Conservation (phyloP, 2,888 invertebrate genomes). For the Drosophila longiperda region DNA sequence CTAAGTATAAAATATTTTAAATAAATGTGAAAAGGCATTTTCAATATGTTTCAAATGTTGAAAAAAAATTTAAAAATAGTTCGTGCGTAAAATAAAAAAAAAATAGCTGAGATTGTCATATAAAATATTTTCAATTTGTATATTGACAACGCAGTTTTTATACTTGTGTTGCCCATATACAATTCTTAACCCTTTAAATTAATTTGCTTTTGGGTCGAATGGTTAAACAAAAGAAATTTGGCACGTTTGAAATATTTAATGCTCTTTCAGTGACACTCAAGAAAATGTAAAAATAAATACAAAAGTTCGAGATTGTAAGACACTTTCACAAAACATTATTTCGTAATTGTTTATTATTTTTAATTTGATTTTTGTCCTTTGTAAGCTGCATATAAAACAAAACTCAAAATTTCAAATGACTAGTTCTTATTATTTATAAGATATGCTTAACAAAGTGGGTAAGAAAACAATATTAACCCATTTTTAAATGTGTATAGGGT, state of each 20-base stretch:
- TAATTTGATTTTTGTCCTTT: neutral
- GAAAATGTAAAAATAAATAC: neutral
- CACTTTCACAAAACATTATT: neutral
- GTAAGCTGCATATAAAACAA: neutral
- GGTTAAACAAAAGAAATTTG: slow-evolving; percentile 1
- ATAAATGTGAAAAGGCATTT: neutral
- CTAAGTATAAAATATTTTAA: neutral
- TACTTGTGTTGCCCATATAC: neutral
- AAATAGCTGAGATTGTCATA: neutral
- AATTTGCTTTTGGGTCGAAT: neutral
- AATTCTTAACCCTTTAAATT: neutral
- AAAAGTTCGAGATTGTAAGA: neutral
- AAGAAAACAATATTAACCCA: neutral
- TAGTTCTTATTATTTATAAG: neutral
- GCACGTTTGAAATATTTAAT: slow-evolving; percentile 1
- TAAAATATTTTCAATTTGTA: slow-evolving; percentile 1
- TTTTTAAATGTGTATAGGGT: neutral
- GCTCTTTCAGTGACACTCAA: slow-evolving; percentile 33
- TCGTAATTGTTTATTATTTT: neutral
- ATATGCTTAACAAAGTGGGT: neutral
- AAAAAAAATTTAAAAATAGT: neutral
- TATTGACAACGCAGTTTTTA: neutral
- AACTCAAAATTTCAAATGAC: neutral
- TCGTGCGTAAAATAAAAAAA: neutral
- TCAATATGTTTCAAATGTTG: neutral